Conservation (phyloP, 2,888 invertebrate genomes). For the Chrysolina haemoptera region DNA sequence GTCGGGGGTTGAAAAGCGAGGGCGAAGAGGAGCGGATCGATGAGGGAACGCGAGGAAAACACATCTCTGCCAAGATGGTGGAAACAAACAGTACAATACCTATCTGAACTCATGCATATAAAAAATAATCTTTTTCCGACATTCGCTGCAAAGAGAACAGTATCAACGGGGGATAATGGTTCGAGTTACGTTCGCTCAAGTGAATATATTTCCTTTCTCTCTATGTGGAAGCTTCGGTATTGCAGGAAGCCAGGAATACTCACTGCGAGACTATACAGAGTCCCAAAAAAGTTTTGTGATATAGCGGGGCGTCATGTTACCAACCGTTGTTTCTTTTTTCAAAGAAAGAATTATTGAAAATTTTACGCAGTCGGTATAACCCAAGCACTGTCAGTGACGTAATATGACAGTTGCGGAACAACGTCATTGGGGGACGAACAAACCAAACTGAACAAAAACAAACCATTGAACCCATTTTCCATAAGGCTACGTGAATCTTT, state of each 20-base stretch:
- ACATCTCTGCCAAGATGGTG: conserved; percentile 67
- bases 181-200: conserved; percentile 9
- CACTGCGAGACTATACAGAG: conserved; percentile 3
- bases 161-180: conserved; percentile 28
- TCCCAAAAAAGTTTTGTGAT: background rate
- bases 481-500: too few relatives aligned
- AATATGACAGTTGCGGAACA: too few relatives aligned
- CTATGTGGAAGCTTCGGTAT: background rate
- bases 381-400: too few relatives aligned
- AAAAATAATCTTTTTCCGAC: conserved; percentile 62
- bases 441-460: too few relatives aligned
- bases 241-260: background rate
- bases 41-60: conserved; percentile 64
- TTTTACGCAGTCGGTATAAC: too few relatives aligned
- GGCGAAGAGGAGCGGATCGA: conserved; percentile 58
- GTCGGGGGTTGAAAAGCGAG: conserved; percentile 6
- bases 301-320: too few relatives aligned
- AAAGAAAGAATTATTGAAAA: too few relatives aligned
- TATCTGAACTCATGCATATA: conserved; percentile 66
- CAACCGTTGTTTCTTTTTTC: too few relatives aligned
- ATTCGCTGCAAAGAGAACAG: conserved; percentile 37
- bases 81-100: conserved; percentile 68
- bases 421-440: too few relatives aligned
- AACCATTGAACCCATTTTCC: too few relatives aligned
- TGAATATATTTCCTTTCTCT: conserved; percentile 17